Base-by-base conservation (phyloP, 2,113 vertebrate species). In the Chamaea fasciata region DNA sequence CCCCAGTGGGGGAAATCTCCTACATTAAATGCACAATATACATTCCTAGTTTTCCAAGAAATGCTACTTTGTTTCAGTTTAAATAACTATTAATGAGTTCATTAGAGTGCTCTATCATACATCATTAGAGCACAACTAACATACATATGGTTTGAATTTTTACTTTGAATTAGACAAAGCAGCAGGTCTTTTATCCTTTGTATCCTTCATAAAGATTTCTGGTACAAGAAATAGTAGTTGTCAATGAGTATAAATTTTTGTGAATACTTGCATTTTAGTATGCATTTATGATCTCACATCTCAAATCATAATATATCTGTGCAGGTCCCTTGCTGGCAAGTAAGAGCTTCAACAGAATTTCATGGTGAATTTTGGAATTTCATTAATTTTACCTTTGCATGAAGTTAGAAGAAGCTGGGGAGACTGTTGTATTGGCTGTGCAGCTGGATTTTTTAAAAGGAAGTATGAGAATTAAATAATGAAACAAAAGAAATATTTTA, bases 381-480 rank as follows among this genome's bases (percentile, higher is more conserved):
- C 13, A 28, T 57, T 52, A 27, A 41, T 81, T 94, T 70, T 79
- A 24, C 3, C 6, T 83, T 60, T 62, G 24, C 65, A 67, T 33
- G 0, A 82, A 60, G 2, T 41, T 53, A 82, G 42, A 31, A 35
- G 52, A 10, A 37, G 13, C 0, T 1, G 3, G 2, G 5, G 1
- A 24, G 4, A 7, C 15, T 28, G 4, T 35, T 15, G 15, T 57
- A 59, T 4, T 24, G 47, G 19, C 23, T 64, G 8, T 42, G 41
- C 11, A 73, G 21, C 8, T 52, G 37, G 1, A 7, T 15, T 62
- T 71, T 64, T 91, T 78, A 41, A 77, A 83, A 24, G 12, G 41
- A 76, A 89, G 15, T 1, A 4, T 28, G 76, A 75, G 20, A 76
- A 86, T 83, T n/a, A 60, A 80, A 44, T 37, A 22, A 59, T 19